A percentile compares a stretch with the other conserved stretches of the same genome.
Evolutionary conservation across 2,797 vertebrate species (phyloP).

Genomic region (Pseudotriccus pelzelni): DNA sequence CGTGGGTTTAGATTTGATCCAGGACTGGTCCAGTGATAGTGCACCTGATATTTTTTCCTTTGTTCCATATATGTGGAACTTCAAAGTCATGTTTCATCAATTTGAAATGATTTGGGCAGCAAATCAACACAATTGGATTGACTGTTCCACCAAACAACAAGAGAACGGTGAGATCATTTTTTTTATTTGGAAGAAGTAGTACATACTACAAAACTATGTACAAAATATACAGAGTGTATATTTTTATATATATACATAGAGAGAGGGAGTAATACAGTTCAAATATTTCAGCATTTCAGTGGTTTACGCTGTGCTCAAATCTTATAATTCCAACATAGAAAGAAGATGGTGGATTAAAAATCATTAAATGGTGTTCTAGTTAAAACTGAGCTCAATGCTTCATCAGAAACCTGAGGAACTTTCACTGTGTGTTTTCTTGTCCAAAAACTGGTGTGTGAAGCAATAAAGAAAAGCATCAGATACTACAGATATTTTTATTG

Average conservation of each 20-base stretch:
- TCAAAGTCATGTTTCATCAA: conserved; percentile 97
- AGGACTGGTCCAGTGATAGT: conserved; percentile 96
- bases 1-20: conserved; percentile 88
- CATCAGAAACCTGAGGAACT: background rate
- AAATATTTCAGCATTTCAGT: background rate
- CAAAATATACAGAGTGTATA: background rate
- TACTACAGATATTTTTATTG: background rate
- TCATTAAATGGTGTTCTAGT: background rate
- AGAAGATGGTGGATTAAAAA: background rate
- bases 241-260: rapidly evolving
- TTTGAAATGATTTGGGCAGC: conserved; percentile 99
- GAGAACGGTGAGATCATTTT: conserved; percentile 87
- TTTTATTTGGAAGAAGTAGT: background rate
- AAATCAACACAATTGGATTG: conserved; percentile 98
- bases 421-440: background rate
- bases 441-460: background rate
- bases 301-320: background rate
- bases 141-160: conserved; percentile 98
- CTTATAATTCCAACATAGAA: background rate
- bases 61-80: conserved; percentile 96
- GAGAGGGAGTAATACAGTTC: background rate
- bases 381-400: background rate
- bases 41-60: conserved; percentile 98
- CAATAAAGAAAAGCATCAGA: background rate
- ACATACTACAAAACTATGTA: background rate